Percentiles rank a stretch among this genome's conserved stretches.
Conservation (phyloP, 1,140 invertebrate species). For the Aphaenogaster rudis region DNA sequence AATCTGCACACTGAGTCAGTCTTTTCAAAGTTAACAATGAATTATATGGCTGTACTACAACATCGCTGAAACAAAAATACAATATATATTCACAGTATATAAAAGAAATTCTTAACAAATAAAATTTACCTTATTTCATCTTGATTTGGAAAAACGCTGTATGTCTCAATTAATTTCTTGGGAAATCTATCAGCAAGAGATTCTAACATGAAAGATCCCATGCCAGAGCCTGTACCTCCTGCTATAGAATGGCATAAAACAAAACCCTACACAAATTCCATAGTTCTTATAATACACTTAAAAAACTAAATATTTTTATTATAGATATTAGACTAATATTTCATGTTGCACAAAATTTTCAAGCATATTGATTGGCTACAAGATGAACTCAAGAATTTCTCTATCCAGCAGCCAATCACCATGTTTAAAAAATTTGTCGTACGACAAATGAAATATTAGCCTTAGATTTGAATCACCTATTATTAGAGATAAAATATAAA, state of each 20-base stretch:
- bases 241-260: conserved; percentile 99
- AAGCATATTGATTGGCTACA: no score
- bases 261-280: conserved; percentile 92
- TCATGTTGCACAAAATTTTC: no score
- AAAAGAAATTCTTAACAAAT: neutral
- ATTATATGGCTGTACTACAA: conserved; percentile 99
- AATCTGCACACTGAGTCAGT: conserved; percentile 98
- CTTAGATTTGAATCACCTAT: neutral
- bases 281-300: neutral
- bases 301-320: conserved; percentile 11
- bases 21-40: conserved; percentile 98
- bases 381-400: no score
- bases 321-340: neutral
- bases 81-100: neutral
- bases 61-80: conserved; percentile 91
- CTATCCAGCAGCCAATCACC: no score
- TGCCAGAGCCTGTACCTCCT: conserved; percentile 99
- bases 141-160: conserved; percentile 99
- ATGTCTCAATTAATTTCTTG: conserved; percentile 99
- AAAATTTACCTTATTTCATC: conserved; percentile 94
- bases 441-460: no score
- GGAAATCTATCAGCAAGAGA: conserved; percentile 97
- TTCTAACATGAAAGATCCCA: conserved; percentile 98
- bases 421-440: no score
- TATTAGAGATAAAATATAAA: neutral